These are phyloP conservation scores for Philopedon plagiatum DNA, from an alignment of 2,888 invertebrate genomes.

Conservation along the genomic window DNA sequence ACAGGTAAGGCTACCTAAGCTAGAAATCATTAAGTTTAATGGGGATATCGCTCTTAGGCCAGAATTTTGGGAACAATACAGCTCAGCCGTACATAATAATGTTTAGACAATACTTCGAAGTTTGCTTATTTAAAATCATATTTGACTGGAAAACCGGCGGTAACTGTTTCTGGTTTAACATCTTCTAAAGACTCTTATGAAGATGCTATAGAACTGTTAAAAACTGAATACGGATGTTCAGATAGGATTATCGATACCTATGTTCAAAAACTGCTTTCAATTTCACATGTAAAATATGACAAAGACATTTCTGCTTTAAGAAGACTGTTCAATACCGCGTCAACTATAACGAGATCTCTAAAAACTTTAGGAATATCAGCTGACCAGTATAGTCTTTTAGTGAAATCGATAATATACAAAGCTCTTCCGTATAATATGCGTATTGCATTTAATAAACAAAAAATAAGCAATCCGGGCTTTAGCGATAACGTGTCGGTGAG, in stretches of 20 bases:
- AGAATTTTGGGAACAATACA: conserved; percentile 34
- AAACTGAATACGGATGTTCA: background rate
- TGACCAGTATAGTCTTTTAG: no score
- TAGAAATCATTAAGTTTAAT: conserved; percentile 29
- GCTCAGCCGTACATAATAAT: conserved; percentile 28
- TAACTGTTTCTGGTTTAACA: conserved; percentile 20
- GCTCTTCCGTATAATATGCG: no score
- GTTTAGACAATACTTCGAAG: background rate
- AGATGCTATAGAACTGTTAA: conserved; percentile 12
- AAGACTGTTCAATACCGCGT: no score
- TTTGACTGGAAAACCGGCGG: conserved; percentile 8
- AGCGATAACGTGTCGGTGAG: no score
- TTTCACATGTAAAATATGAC: no score
- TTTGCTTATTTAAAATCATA: conserved; percentile 15
- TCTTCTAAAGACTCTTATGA: conserved; percentile 11
- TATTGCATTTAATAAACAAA: no score
- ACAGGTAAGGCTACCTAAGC: no score
- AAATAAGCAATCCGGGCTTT: no score
- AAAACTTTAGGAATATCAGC: no score
- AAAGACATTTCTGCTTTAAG: no score
- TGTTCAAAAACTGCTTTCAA: background rate
- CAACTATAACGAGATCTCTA: no score
- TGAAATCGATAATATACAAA: no score
- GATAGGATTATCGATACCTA: background rate
- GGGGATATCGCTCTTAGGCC: conserved; percentile 32